These are phyloP conservation scores for Montipora efflorescens DNA, from an alignment of 64 coral and sea anemone genomes.

Conservation along the genomic window DNA sequence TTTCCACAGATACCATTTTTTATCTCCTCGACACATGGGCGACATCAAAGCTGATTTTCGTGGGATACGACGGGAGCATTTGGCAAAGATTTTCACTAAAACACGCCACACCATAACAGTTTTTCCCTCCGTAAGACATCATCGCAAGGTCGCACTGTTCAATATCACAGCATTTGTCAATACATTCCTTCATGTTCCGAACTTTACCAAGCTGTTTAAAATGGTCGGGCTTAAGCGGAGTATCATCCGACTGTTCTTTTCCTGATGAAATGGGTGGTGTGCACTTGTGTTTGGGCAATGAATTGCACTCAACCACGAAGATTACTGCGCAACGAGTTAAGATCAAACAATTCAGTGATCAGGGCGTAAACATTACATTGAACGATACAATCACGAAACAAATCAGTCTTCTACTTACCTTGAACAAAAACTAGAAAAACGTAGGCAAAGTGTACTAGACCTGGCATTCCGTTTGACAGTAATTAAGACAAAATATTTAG, in stretches of 20 bases:
- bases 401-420: neutral
- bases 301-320: conserved; percentile 48
- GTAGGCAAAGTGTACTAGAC: neutral
- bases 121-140: conserved; percentile 90
- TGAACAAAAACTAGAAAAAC: conserved; percentile 5
- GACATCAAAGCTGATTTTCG: conserved; percentile 83
- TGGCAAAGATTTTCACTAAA: conserved; percentile 90
- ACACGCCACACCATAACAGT: conserved; percentile 87
- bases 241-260: neutral
- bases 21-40: conserved; percentile 63
- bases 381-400: neutral
- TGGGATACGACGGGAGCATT: conserved; percentile 91
- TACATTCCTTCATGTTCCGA: conserved; percentile 76
- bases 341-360: neutral
- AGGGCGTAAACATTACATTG: neutral
- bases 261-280: neutral
- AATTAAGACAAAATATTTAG: neutral
- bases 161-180: conserved; percentile 79
- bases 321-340: neutral
- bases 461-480: neutral
- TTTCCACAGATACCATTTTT: neutral
- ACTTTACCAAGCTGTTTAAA: conserved; percentile 84
- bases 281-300: conserved; percentile 31
- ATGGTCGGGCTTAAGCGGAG: conserved; percentile 69
- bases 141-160: conserved; percentile 84